These are phyloP conservation scores for Spilogale gracilis DNA, from an alignment of 2,113 vertebrate genomes.

Conservation along the genomic window DNA sequence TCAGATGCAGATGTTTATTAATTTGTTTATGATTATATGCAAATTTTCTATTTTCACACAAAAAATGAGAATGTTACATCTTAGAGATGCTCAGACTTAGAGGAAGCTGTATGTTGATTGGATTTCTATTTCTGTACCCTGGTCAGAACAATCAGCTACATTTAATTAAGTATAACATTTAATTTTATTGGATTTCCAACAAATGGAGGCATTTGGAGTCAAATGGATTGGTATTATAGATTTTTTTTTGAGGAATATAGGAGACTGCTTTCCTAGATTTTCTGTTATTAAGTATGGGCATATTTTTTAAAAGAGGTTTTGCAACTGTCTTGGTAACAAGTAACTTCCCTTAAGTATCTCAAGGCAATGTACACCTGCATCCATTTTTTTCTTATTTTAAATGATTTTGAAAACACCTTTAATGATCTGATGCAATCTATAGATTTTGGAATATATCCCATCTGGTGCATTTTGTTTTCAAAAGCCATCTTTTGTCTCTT, in stretches of 20 bases:
- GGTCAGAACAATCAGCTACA: conserved; percentile 56
- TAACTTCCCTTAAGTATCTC: background rate
- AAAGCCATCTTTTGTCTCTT: background rate
- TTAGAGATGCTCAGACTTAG: conserved; percentile 48
- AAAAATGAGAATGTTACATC: conserved; percentile 54
- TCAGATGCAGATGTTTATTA: conserved; percentile 9
- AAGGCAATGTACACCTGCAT: background rate
- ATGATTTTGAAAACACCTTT: conserved; percentile 18
- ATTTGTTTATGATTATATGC: background rate
- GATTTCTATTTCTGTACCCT: conserved; percentile 64
- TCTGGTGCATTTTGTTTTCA: background rate
- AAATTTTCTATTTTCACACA: conserved; percentile 61
- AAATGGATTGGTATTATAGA: conserved; percentile 71
- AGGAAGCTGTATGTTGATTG: conserved; percentile 67
- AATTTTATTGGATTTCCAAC: conserved; percentile 71
- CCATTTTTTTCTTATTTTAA: conserved; percentile 20
- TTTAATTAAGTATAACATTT: conserved; percentile 76
- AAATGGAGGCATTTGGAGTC: conserved; percentile 60
- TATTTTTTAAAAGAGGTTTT: conserved; percentile 45
- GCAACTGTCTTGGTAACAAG: conserved; percentile 40
- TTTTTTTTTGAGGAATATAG: conserved; percentile 20
- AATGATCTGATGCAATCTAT: background rate
- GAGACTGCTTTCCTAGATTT: conserved; percentile 41
- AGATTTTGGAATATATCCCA: background rate
- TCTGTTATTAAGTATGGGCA: background rate